Base-by-base conservation (phyloP, 2,888 invertebrate species). In the Ichneumon xanthorius region DNA sequence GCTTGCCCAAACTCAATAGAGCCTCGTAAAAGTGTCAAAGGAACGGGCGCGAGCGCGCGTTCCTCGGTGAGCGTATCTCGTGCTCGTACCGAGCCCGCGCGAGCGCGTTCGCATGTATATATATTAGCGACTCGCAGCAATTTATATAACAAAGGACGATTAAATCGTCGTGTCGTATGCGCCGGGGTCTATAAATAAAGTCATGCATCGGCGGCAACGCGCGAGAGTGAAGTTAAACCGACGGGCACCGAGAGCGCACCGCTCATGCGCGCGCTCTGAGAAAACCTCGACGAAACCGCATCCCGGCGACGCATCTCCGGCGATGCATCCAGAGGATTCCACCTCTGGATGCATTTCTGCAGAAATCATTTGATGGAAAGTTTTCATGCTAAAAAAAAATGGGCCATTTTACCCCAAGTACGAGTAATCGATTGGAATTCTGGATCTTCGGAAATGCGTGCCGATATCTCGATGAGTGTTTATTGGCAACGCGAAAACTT, bases 131-230 rank as follows among this genome's bases (percentile, higher is more conserved):
- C 58, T 68, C 72, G 67, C 22, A 58, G 50, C 84, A 86, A 86
- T 86, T 86, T 86, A 86, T 86, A 72, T 84, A 86, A 86, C 86
- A 86, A 84, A 86, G 84, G 76, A 84, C 86, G 86, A 86, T 86
- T 86, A 86, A 86, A 86, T 86, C 84, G 78, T 84, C 80, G 83
- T 55, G 67, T 61, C 65, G 76, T 72, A 71, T 75, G 58, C 55
- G 70, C 45, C 16, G 22, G 63, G 19, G 61, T 75, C 68, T 81
- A 78, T 77, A 77, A 85, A 77, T 72, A 80, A 63, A 73, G 67
- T 67, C 65, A 65, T 63, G 63, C 65, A 19, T 67, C 45, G 16
- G 26, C 30, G 19, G 58, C 58, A 26, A 58, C n/a, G 80, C 67
- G 45, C 50, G 58, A 48, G 50, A 73, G 45, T n/a, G 19, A 16